Evolutionary conservation across 1,140 invertebrate genomes (phyloP), one percentile per base, ranked within the genome.

Genomic region (Procambarus clarkii): DNA sequence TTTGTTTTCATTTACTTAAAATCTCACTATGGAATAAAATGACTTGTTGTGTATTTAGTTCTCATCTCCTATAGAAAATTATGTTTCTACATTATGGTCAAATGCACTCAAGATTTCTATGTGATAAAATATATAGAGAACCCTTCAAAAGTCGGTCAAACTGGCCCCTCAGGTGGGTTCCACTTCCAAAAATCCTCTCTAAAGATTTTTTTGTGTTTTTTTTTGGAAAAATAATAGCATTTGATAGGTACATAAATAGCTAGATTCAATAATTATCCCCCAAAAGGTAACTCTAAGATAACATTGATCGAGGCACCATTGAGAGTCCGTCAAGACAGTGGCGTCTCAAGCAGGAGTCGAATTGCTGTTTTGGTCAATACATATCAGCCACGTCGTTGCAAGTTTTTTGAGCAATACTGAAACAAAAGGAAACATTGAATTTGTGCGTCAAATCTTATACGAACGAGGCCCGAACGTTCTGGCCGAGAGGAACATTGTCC

Each of bases 401-500:
- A n/a, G n/a, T 54, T 80, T 34, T 45, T 81, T 81, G 79, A 81
- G 79, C 79, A 81, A 81, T 81, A n/a, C 48, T 24, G n/a, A 81
- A 58, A 15, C 69, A 34, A 18, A 74, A 34, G 4, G 69, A 74
- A 34, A 74, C 64, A 9, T 24, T 24, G 8, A 74, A 74, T 74
- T 74, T 74, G 69, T 74, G 69, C 69, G 34, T 34, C 69, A 74
- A 74, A 34, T 74, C 69, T 74, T 34, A 15, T 74, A 5, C 34
- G n/a, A 21, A 74, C n/a, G n/a, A 34, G 69, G 34, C 24, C 24
- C n/a, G 34, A 15, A 34, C 69, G 24, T 34, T 64, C 11, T 18
- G 11, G 18, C 60, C 60, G 60, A 64, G 60, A 64, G 60, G 60
- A 64, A 4, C 60, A 13, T 18, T 64, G 13, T 21, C 21, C 60